Conservation (phyloP, 2,113 vertebrate species). For the Xiphophorus couchianus region DNA sequence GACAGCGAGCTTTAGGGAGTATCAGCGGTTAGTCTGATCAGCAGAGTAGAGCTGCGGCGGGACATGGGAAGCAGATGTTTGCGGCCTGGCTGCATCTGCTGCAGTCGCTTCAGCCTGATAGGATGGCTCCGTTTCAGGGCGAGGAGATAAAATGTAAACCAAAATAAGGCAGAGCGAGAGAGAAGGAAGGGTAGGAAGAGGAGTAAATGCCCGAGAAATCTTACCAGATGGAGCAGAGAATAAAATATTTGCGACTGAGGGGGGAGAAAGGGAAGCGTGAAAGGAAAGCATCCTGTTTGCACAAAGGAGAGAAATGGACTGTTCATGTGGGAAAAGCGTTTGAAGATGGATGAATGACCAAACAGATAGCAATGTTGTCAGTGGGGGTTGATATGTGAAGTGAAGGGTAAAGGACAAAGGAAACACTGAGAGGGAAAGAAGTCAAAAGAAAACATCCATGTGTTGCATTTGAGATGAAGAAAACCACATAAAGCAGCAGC, state of each 20-base stretch:
- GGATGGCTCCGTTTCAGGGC: constrained; percentile 30
- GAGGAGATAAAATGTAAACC: constrained; percentile 4
- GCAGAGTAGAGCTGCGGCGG: constrained; percentile 63
- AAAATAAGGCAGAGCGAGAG: background rate
- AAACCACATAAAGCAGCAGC: constrained; percentile 5
- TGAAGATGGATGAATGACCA: constrained; percentile 62
- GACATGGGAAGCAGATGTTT: constrained; percentile 78
- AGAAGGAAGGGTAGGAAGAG: background rate
- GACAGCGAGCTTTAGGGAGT: constrained; percentile 70
- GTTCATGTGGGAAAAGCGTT: constrained; percentile 44
- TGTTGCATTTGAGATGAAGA: constrained; percentile 17
- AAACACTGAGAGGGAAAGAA: constrained; percentile 12
- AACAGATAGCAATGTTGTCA: constrained; percentile 57
- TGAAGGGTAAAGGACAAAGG: constrained; percentile 54
- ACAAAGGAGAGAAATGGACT: constrained; percentile 43
- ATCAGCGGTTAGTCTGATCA: constrained; percentile 68
- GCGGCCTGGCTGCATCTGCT: constrained; percentile 71
- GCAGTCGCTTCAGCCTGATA: constrained; percentile 62
- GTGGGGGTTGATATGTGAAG: constrained; percentile 50
- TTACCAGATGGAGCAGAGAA: constrained; percentile 36
- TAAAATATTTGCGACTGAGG: constrained; percentile 41
- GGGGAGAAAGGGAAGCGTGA: constrained; percentile 5
- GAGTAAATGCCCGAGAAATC: constrained; percentile 31
- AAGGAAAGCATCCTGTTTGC: constrained; percentile 33
- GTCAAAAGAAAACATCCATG: constrained; percentile 1